phyloP scores from a whole-genome alignment of 1,140 invertebrate genomes.

The Bilobella aurantiaca region DNA sequence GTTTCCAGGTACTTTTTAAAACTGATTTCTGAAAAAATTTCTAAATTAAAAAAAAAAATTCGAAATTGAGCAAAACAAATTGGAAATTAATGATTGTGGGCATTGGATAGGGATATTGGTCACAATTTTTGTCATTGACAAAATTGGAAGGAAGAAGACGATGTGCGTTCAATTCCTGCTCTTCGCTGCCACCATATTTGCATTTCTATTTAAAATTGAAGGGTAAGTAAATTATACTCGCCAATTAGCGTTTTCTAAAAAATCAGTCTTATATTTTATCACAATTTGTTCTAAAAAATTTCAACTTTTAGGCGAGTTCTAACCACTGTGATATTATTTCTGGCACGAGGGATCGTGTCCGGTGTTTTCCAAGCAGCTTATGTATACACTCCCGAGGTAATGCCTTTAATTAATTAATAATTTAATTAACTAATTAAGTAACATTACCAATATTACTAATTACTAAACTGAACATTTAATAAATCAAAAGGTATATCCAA shows the following conservation, averaged over 20 bases:
- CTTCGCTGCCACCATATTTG: conserved; percentile 68
- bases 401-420: too few species aligned
- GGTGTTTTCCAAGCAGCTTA: conserved; percentile 90
- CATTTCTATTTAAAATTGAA: conserved; percentile 62
- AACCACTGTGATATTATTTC: conserved; percentile 72
- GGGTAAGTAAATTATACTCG: conserved; percentile 62
- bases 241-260: background rate
- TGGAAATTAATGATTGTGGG: conserved; percentile 45
- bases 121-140: conserved; percentile 83
- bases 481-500: conserved; percentile 62
- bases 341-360: conserved; percentile 82
- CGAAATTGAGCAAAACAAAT: background rate
- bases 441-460: background rate
- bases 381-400: conserved; percentile 87
- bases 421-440: too few species aligned
- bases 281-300: background rate
- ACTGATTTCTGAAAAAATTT: background rate
- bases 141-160: conserved; percentile 79
- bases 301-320: conserved; percentile 54
- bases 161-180: conserved; percentile 87
- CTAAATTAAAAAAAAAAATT: background rate
- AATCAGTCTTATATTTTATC: background rate
- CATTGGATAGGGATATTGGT: too few species aligned
- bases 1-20: conserved; percentile 61
- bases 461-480: background rate